Conservation (phyloP, 2,113 vertebrate species). For the Neogale vison region DNA sequence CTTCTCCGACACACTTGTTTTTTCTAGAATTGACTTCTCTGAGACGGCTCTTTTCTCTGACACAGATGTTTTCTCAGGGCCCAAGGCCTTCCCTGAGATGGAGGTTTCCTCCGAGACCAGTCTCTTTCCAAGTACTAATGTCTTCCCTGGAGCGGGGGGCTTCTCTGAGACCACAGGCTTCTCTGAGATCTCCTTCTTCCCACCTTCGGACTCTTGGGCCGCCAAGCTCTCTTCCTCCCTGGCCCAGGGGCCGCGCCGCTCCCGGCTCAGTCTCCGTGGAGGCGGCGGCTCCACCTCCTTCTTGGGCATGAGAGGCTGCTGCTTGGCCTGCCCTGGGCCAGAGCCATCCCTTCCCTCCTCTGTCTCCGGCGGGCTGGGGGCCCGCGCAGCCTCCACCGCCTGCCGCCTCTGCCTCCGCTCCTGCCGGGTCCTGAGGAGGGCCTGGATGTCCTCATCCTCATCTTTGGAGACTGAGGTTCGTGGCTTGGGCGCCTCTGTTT, state of each 20-base stretch:
- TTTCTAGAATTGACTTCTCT: not conserved
- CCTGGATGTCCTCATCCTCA: slow-evolving; percentile 76
- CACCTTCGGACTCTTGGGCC: accelerated
- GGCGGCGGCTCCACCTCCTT: not conserved
- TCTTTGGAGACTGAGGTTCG: not conserved
- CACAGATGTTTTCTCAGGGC: not conserved
- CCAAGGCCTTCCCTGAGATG: not conserved
- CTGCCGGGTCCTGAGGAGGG: slow-evolving; percentile 83
- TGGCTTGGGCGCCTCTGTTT: not conserved
- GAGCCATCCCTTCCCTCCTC: slow-evolving; percentile 4
- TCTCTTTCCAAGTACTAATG: accelerated
- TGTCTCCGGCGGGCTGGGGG: not conserved
- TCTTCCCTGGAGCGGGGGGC: not conserved
- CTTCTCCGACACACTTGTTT: not conserved
- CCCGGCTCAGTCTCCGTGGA: not conserved
- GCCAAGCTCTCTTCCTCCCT: not conserved
- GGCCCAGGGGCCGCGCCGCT: slow-evolving; percentile 19
- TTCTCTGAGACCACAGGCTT: not conserved
- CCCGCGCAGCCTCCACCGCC: slow-evolving; percentile 60
- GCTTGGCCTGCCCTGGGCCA: accelerated
- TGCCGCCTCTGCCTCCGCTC: slow-evolving; percentile 82
- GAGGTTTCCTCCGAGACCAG: not conserved
- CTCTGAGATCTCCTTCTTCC: slow-evolving; percentile 28
- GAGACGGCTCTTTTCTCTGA: not conserved
- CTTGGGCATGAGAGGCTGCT: not conserved